Conservation (phyloP, 2,888 invertebrate species). For the Toxonevra muliebris region DNA sequence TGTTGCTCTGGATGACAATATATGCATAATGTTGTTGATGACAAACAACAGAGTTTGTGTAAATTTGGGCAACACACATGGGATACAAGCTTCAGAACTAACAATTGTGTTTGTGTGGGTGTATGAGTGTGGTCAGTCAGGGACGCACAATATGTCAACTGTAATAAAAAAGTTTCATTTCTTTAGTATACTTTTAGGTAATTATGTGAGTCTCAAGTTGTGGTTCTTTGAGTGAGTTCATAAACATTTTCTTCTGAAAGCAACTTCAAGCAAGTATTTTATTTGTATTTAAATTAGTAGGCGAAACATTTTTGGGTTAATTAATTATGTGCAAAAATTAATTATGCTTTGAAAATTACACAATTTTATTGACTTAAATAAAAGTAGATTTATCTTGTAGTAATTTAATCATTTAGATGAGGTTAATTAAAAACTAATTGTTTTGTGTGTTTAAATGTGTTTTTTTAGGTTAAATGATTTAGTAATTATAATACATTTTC, state of each 20-base stretch:
- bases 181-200: constrained; percentile 1
- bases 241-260: too few species aligned
- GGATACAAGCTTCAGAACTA: constrained; percentile 17
- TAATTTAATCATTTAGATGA: not conserved
- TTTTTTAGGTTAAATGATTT: too few species aligned
- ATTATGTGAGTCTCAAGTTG: too few species aligned
- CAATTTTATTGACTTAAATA: too few species aligned
- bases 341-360: too few species aligned
- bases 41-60: constrained; percentile 36
- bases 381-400: too few species aligned
- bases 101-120: not conserved
- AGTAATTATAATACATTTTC: not conserved
- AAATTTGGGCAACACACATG: constrained; percentile 34
- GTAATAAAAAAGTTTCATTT: constrained; percentile 23
- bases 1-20: not conserved
- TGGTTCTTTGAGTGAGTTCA: too few species aligned
- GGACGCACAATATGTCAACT: not conserved
- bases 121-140: too few species aligned
- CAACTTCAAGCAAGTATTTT: too few species aligned
- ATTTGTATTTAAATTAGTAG: not conserved
- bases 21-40: too few species aligned
- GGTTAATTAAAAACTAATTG: not conserved
- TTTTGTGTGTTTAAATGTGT: not conserved
- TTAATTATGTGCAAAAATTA: not conserved
- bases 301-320: not conserved